Base-by-base conservation (phyloP, 1,140 invertebrate species). In the Cyrtorhinus lividipennis region DNA sequence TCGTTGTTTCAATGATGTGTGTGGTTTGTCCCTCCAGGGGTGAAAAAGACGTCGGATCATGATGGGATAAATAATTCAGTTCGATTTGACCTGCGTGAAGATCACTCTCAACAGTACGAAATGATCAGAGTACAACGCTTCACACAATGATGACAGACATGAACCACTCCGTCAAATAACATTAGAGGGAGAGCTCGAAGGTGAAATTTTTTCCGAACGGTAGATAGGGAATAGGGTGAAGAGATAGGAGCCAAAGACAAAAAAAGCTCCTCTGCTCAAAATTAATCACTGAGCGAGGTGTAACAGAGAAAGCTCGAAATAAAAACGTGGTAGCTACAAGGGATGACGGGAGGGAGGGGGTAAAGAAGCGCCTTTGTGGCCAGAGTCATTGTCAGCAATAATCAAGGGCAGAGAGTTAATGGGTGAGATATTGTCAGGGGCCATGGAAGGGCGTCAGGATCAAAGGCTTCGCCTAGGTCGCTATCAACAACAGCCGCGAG, bases 341-440 rank as follows among this genome's bases (percentile, higher is more conserved):
- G 30, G 30, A 15, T 15, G 30, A 5, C 30, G 30, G 30, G 48
- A 20, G 20, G 38, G 8, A 10, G 48, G 20, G 48, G 48, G 48
- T 53, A 22, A 53, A 53, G 48, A 20, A 22, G 20, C 48, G 48
- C 48, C 48, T 53, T 53, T 53, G 48, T 53, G 48, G 48, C 48
- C 48, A 53, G 48, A 53, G 8, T 53, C 48, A 53, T 53, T 53
- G 48, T 53, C 48, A 53, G 48, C 48, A 53, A 53, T 53, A 53
- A 53, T 53, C 48, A 53, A 53, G 48, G 48, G 48, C 48, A 53
- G 48, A 53, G 48, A 53, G 48, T 53, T 53, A 53, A 53, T 53
- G 48, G 48, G 48, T 53, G 48, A 53, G 48, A 53, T 53, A 53
- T 53, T 53, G 48, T 53, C 48, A 53, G 48, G 48, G 48, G 48